A percentile compares a stretch with the other conserved stretches of the same genome.
These are phyloP conservation scores for Camponotus fellah DNA, from an alignment of 2,888 invertebrate genomes.

Conservation along the genomic window DNA sequence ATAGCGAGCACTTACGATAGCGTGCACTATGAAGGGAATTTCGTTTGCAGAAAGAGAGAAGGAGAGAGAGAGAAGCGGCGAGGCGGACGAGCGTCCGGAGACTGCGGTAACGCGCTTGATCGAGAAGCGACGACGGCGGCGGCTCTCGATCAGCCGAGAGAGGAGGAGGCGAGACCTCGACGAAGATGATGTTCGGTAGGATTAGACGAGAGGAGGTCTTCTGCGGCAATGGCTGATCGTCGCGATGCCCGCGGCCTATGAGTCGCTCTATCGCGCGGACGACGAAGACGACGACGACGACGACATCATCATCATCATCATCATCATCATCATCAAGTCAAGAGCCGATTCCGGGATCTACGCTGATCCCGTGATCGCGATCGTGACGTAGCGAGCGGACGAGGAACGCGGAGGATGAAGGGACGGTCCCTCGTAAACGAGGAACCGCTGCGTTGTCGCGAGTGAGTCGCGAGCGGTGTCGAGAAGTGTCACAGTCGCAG, in stretches of 20 bases:
- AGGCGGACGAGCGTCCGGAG: constrained; percentile 57
- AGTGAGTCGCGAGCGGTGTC: constrained; percentile 44
- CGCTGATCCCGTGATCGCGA: constrained; percentile 47
- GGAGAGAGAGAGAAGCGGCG: constrained; percentile 53
- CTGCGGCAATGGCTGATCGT: constrained; percentile 77
- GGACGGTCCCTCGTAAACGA: constrained; percentile 50
- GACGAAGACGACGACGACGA: constrained; percentile 35
- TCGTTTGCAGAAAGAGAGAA: constrained; percentile 53
- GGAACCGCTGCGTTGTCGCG: constrained; percentile 44
- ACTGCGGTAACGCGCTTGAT: constrained; percentile 64
- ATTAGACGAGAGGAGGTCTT: constrained; percentile 76
- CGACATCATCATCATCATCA: not conserved
- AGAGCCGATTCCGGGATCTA: constrained; percentile 38
- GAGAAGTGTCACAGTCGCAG: constrained; percentile 30
- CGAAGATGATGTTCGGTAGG: constrained; percentile 76
- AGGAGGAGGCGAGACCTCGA: constrained; percentile 62
- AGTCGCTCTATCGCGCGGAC: constrained; percentile 67
- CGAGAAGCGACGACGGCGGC: constrained; percentile 32
- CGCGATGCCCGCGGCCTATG: constrained; percentile 71
- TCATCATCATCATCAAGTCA: constrained; percentile 10
- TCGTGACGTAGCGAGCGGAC: constrained; percentile 40
- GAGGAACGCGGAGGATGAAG: constrained; percentile 41
- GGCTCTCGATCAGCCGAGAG: constrained; percentile 48
- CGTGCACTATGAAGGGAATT: constrained; percentile 32
- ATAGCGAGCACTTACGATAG: constrained; percentile 14